A percentile compares a stretch with the other conserved stretches of the same genome.
phyloP scores from a whole-genome alignment of 1,140 invertebrate genomes.

The Bombus polaris region DNA sequence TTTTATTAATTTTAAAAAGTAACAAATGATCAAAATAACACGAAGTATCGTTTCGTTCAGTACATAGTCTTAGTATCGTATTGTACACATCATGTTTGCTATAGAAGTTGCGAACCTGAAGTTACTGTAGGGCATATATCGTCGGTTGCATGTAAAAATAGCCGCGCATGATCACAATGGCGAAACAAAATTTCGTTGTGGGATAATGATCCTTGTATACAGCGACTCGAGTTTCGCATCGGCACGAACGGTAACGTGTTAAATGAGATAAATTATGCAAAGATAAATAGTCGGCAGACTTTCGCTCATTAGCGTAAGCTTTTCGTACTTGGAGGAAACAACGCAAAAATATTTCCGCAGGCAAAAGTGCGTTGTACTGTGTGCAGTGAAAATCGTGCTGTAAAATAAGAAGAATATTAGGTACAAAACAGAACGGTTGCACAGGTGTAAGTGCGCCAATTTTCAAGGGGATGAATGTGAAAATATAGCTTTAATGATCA shows the following conservation, averaged over 20 bases:
- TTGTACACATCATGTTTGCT: too few species aligned
- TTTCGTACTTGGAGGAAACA: not conserved
- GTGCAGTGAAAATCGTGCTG: not conserved
- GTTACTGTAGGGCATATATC: not conserved
- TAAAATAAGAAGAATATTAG: not conserved
- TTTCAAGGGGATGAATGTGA: not conserved
- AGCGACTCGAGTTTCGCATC: not conserved
- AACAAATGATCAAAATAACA: too few species aligned
- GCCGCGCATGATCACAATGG: not conserved
- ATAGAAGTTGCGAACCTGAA: not conserved
- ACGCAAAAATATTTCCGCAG: not conserved
- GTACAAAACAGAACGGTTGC: not conserved
- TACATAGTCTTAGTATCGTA: too few species aligned
- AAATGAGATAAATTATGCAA: not conserved
- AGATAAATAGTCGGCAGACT: constrained; percentile 4
- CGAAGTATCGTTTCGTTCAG: too few species aligned
- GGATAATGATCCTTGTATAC: not conserved
- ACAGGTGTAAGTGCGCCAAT: not conserved
- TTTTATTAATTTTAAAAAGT: too few species aligned
- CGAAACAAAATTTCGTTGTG: not conserved
- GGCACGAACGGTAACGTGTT: not conserved
- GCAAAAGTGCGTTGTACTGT: not conserved
- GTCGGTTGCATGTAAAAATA: not conserved
- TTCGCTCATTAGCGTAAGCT: constrained; percentile 3
- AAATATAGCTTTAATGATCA: too few species aligned